Evolutionary conservation across 1,140 invertebrate genomes (phyloP).

Genomic region (Drosophila takahashii): DNA sequence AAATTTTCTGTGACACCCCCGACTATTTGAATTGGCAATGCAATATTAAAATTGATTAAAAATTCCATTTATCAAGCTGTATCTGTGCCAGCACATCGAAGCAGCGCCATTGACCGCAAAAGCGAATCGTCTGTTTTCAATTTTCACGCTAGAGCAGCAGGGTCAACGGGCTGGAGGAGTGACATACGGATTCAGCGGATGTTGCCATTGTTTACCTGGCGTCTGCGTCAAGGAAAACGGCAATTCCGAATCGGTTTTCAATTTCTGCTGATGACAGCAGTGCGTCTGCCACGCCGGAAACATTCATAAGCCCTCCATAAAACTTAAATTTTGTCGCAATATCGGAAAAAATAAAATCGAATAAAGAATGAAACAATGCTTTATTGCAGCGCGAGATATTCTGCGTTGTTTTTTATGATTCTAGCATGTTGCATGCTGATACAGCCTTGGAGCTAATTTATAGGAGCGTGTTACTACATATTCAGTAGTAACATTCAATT

Average conservation of each 20-base stretch:
- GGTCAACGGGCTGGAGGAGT: not conserved
- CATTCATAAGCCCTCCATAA: not conserved
- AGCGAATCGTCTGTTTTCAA: constrained; percentile 17
- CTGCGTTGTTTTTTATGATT: too few species aligned
- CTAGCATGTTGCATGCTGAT: too few species aligned
- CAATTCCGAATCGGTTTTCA: not conserved
- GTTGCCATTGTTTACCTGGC: not conserved
- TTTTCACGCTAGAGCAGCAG: constrained; percentile 7
- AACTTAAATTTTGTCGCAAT: not conserved
- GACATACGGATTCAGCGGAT: not conserved
- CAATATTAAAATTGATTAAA: constrained; percentile 2
- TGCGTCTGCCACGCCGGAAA: not conserved
- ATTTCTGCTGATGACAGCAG: constrained; percentile 2
- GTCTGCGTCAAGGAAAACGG: not conserved
- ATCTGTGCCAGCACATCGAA: not conserved
- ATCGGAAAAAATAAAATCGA: too few species aligned
- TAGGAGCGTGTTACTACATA: too few species aligned
- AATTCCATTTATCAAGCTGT: not conserved
- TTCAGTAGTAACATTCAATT: too few species aligned
- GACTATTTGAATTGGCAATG: not conserved
- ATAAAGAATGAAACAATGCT: too few species aligned
- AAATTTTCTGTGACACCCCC: too few species aligned
- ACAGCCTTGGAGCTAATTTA: too few species aligned
- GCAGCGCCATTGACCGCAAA: constrained; percentile 50
- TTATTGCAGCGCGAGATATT: too few species aligned